A percentile compares a stretch with the other conserved stretches of the same genome.
Conservation (phyloP, 2,888 invertebrate genomes). For the Andrena haemorrhoa region DNA sequence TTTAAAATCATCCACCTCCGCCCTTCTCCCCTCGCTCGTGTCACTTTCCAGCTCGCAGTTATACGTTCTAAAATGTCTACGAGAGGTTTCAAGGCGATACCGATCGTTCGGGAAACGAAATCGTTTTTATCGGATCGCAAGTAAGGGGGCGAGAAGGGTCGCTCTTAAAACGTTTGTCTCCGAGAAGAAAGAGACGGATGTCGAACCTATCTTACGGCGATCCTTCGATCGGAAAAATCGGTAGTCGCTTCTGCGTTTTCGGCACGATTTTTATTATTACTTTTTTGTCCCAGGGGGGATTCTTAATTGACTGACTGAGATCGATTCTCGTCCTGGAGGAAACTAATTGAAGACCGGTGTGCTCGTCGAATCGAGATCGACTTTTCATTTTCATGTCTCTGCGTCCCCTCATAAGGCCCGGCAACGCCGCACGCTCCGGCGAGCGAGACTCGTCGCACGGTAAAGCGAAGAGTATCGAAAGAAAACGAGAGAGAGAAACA, state of each 20-base stretch:
- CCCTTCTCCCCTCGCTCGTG: too few relatives aligned
- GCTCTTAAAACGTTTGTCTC: conserved; percentile 75
- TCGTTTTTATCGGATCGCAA: not conserved
- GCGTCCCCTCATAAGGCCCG: not conserved
- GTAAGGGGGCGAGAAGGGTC: conserved; percentile 72
- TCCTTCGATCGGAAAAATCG: conserved; percentile 39
- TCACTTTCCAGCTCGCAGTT: too few relatives aligned
- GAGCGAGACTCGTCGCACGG: conserved; percentile 33
- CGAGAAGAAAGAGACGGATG: conserved; percentile 57
- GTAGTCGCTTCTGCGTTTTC: conserved; percentile 30
- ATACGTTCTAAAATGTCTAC: too few relatives aligned
- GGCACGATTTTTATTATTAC: conserved; percentile 1
- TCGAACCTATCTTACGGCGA: conserved; percentile 78
- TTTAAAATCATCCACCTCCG: too few relatives aligned
- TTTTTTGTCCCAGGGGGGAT: not conserved
- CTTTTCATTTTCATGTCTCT: not conserved
- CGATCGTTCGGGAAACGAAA: not conserved
- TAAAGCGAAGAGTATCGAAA: conserved; percentile 13
- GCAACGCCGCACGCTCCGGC: conserved; percentile 18
- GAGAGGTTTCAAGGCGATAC: not conserved
- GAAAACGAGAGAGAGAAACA: not conserved
- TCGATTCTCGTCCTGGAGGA: conserved; percentile 15
- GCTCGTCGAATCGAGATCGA: conserved; percentile 22
- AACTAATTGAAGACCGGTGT: conserved; percentile 15
- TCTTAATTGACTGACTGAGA: conserved; percentile 54